Evolutionary conservation across 2,797 vertebrate genomes (phyloP).

Genomic region (Alectoris magna): DNA sequence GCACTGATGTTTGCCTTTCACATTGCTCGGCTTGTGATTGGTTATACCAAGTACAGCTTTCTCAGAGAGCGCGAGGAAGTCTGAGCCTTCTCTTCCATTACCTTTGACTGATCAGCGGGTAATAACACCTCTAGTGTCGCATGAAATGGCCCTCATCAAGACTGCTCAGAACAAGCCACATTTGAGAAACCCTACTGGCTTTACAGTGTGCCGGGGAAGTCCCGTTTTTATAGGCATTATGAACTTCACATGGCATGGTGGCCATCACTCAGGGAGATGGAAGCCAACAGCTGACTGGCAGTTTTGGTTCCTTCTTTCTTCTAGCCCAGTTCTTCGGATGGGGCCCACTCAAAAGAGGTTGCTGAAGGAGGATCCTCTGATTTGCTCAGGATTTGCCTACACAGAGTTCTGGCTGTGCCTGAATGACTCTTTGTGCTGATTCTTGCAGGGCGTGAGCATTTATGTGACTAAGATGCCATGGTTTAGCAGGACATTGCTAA

Average conservation of each 20-base stretch:
- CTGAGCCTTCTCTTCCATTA: neutral
- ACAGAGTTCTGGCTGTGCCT: neutral
- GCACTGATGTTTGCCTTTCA: neutral
- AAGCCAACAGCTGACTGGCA: neutral
- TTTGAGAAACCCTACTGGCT: neutral
- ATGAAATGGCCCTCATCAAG: neutral
- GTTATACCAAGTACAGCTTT: neutral
- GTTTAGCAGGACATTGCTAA: neutral
- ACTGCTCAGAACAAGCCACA: neutral
- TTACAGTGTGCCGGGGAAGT: neutral
- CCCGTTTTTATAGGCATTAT: neutral
- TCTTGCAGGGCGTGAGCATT: neutral
- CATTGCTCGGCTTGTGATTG: neutral
- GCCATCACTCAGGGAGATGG: neutral
- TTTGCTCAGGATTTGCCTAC: neutral
- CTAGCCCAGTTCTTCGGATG: neutral
- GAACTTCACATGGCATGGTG: rapidly evolving
- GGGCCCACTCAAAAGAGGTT: neutral
- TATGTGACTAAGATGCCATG: neutral
- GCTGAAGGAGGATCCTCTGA: neutral
- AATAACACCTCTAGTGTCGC: neutral
- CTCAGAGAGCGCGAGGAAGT: neutral
- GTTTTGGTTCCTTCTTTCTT: constrained; percentile 1
- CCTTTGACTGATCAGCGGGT: neutral
- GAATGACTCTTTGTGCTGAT: neutral